A percentile compares a stretch with the other conserved stretches of the same genome.
phyloP scores from a whole-genome alignment of 2,888 invertebrate species.

The Tubulanus polymorphus region DNA sequence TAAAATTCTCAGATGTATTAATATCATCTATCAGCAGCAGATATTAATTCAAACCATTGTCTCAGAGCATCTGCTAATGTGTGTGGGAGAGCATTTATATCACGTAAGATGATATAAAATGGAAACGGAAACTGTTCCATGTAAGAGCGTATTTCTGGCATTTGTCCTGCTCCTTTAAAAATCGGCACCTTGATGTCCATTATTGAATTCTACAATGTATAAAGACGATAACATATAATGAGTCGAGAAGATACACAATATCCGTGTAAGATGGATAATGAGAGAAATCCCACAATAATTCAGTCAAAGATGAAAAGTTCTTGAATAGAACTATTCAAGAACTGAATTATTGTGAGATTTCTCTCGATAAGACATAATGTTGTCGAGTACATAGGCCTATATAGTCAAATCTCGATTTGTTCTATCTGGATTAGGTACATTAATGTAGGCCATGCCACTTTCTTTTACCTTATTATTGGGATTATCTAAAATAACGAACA shows the following conservation, averaged over 20 bases:
- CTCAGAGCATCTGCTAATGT: constrained; percentile 92
- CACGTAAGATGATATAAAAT: constrained; percentile 89
- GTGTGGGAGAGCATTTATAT: constrained; percentile 80
- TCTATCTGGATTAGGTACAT: too few species aligned
- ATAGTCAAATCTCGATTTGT: too few species aligned
- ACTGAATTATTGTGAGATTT: too few species aligned
- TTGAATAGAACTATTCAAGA: too few species aligned
- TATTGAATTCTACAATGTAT: constrained; percentile 73
- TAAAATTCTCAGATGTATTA: neutral
- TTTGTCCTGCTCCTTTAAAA: constrained; percentile 61
- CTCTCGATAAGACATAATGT: too few species aligned
- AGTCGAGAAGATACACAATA: too few species aligned
- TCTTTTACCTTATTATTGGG: constrained; percentile 74
- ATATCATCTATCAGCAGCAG: constrained; percentile 18
- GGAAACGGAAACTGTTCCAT: constrained; percentile 97
- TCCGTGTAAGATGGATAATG: too few species aligned
- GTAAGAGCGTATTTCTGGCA: constrained; percentile 68
- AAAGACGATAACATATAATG: too few species aligned
- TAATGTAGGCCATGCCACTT: too few species aligned
- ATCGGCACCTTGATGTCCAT: constrained; percentile 80
- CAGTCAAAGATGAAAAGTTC: too few species aligned
- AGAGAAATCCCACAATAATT: too few species aligned
- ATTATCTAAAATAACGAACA: constrained; percentile 94
- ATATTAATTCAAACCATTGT: constrained; percentile 97
- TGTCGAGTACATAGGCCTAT: too few species aligned